Percentiles rank a stretch among this genome's conserved stretches.
These are phyloP conservation scores for Pollenia labialis DNA, from an alignment of 2,888 invertebrate genomes.

Conservation along the genomic window DNA sequence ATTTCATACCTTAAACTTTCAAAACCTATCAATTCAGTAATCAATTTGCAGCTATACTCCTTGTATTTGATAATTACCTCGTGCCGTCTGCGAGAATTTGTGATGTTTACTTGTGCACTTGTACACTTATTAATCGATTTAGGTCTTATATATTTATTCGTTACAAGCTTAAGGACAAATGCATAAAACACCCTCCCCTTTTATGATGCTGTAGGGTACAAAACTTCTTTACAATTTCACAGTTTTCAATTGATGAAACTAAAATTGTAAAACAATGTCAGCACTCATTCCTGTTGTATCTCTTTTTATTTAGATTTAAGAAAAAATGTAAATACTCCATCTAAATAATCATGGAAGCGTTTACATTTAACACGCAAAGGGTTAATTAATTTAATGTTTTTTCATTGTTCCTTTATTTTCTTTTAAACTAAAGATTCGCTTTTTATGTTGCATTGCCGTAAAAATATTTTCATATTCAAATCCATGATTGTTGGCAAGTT, in stretches of 20 bases:
- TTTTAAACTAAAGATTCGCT: constrained; percentile 23
- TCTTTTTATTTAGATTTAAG: neutral
- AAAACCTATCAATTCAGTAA: too few relatives aligned
- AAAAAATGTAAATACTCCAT: constrained; percentile 24
- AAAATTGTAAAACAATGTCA: constrained; percentile 72
- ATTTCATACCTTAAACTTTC: too few relatives aligned
- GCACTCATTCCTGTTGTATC: too few relatives aligned
- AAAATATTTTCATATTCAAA: constrained; percentile 1
- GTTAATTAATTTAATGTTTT: constrained; percentile 80
- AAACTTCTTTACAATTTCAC: neutral
- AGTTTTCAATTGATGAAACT: constrained; percentile 45
- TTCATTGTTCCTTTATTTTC: constrained; percentile 34
- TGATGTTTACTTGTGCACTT: too few relatives aligned
- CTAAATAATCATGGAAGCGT: constrained; percentile 75
- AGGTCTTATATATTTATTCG: too few relatives aligned
- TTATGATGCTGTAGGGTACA: too few relatives aligned
- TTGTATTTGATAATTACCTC: too few relatives aligned
- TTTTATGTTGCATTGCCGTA: neutral
- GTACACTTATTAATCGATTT: too few relatives aligned
- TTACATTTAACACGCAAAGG: constrained; percentile 79
- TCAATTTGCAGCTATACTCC: too few relatives aligned
- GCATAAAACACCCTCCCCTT: too few relatives aligned
- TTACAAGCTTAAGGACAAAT: too few relatives aligned
- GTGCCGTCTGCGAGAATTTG: too few relatives aligned
- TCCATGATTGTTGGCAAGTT: constrained; percentile 27